phyloP scores from a whole-genome alignment of 2,113 vertebrate genomes.

The Chamaetylas fuelleborni region DNA sequence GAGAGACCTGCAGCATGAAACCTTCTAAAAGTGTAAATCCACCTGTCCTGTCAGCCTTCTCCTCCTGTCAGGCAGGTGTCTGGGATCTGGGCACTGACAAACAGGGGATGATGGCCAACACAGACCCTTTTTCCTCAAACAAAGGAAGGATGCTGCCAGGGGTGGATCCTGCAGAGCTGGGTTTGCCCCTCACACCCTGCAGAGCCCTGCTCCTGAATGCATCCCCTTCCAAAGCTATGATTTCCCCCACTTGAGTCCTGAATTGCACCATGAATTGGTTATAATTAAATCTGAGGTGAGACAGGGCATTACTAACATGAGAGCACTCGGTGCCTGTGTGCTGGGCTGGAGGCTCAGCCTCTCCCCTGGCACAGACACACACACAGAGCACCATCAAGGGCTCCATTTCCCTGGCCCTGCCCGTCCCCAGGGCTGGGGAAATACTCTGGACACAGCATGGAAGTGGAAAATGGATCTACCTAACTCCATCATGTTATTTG shows the following conservation, averaged over 20 bases:
- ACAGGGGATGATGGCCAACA: background rate
- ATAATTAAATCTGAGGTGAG: slow-evolving; percentile 14
- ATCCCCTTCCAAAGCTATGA: background rate
- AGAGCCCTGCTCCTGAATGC: background rate
- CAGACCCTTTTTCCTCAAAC: background rate
- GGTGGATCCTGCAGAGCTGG: background rate
- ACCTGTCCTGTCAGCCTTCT: background rate
- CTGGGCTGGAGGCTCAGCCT: background rate
- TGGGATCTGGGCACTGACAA: background rate
- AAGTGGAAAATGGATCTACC: background rate
- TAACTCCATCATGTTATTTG: fast-evolving
- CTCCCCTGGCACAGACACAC: background rate
- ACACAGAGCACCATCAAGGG: background rate
- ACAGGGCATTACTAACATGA: background rate
- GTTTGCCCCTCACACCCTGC: background rate
- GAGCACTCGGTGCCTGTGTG: background rate
- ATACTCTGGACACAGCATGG: fast-evolving
- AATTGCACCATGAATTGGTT: background rate
- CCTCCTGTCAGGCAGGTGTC: background rate
- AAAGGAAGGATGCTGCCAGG: background rate
- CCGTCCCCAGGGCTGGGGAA: background rate
- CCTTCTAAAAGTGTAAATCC: background rate
- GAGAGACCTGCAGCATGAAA: background rate
- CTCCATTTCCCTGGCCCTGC: background rate
- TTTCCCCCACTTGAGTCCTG: background rate